These are phyloP conservation scores for Porites cylindrica DNA, from an alignment of 92 coral and sea anemone genomes.

Conservation along the genomic window DNA sequence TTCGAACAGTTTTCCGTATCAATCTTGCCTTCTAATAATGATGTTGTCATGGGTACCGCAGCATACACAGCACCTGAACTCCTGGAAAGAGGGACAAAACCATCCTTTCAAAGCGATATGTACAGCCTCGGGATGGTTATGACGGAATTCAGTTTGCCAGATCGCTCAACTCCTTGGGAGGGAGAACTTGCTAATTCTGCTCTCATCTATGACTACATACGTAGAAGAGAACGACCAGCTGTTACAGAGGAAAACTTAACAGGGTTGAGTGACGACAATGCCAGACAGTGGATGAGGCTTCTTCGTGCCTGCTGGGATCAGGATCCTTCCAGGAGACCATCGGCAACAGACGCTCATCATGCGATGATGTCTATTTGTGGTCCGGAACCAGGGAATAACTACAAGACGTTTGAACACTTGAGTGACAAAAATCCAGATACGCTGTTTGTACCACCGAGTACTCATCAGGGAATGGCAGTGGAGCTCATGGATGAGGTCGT, in stretches of 20 bases:
- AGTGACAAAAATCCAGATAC: not conserved
- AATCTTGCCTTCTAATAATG: not conserved
- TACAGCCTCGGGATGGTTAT: conserved; percentile 3
- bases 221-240: conserved; percentile 49
- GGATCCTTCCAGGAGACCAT: not conserved
- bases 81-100: conserved; percentile 27
- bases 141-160: not conserved
- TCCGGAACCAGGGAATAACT: not conserved
- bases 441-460: not conserved
- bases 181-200: conserved; percentile 59
- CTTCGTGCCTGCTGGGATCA: not conserved
- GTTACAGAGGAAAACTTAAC: not conserved
- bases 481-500: conserved; percentile 51
- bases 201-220: conserved; percentile 35
- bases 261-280: not conserved
- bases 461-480: conserved; percentile 55
- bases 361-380: not conserved
- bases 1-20: conserved; percentile 49
- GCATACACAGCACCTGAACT: conserved; percentile 59
- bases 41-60: conserved; percentile 36
- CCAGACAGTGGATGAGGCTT: not conserved
- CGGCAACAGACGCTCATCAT: not conserved
- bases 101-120: conserved; percentile 29
- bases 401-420: not conserved
- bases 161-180: conserved; percentile 54